Percentiles rank a stretch among this genome's conserved stretches.
These are phyloP conservation scores for Bothrops jararaca DNA, from an alignment of 2,113 vertebrate genomes.

Conservation along the genomic window DNA sequence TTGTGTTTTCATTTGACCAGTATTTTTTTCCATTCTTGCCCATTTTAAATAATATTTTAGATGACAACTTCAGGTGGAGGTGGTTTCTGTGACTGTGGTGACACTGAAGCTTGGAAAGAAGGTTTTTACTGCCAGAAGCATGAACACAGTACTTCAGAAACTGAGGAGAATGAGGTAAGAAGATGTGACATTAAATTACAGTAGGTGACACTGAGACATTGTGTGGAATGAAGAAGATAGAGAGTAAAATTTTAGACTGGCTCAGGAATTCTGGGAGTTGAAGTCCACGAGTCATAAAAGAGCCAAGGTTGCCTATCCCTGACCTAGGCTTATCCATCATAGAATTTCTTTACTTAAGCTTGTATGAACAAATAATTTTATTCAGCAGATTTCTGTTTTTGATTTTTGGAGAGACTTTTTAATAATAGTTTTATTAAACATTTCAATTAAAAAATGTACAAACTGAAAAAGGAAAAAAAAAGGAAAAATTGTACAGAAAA, in stretches of 20 bases:
- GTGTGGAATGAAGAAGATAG: neutral
- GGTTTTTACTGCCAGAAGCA: constrained; percentile 94
- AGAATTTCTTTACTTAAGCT: neutral
- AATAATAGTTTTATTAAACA: neutral
- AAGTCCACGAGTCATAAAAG: too few species aligned
- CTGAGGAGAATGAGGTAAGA: constrained; percentile 75
- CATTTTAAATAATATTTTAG: constrained; percentile 65
- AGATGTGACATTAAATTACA: neutral
- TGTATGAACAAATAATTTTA: neutral
- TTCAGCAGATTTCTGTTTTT: neutral
- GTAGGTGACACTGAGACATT: neutral
- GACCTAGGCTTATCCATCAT: neutral
- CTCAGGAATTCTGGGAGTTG: too few species aligned
- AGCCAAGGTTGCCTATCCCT: too few species aligned
- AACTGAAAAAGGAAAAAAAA: neutral
- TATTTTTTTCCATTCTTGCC: neutral
- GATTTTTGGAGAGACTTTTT: neutral
- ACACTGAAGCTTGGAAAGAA: constrained; percentile 95
- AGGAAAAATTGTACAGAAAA: neutral
- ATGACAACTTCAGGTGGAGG: constrained; percentile 97
- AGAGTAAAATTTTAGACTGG: neutral
- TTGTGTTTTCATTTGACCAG: neutral
- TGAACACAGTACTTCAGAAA: constrained; percentile 75
- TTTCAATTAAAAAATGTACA: neutral
- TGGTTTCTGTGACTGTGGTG: constrained; percentile 98